Evolutionary conservation across 1,140 invertebrate genomes (phyloP), one percentile per base, ranked within the genome.

Genomic region (Eriocheir sinensis): DNA sequence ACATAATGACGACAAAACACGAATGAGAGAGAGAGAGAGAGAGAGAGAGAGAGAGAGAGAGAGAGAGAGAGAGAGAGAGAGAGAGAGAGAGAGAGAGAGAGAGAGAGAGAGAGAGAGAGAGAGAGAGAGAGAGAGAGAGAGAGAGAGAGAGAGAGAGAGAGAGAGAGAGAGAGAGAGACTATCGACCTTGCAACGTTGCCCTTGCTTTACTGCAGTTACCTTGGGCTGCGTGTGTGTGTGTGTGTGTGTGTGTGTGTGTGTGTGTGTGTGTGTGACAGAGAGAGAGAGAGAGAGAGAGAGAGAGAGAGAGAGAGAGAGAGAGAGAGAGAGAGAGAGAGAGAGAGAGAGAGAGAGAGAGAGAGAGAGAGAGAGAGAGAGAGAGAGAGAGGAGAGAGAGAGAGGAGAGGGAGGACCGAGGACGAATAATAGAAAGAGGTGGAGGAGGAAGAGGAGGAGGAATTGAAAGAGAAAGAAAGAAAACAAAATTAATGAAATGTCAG

Each of bases 51-150:
- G 60, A 1, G 60, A 79, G 1, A 79, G 60, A 1, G 1, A 34
- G 85, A 88, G 85, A 34, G 34, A 32, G 85, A 88, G 89, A 90
- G 89, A 60, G 53, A 36, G 89, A 36, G 53, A 91, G 53, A 91
- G 53, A 72, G 40, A 48, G 40, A 89, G 40, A 48, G 86, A 89
- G 85, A 40, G 85, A 89, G 86, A 72, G 89, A 91, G 89, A 91
- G 89, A 79, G 53, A 79, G 48, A 30, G 30, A 86, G 83, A 34
- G 30, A 34, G n/a, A 34, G 83, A 34, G 85, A 86, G 85, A 36
- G 85, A 36, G 32, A 36, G 85, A 86, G 85, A 83, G 60, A 79
- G 60, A 79, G 60, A 79, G 60, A 79, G 0, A 0, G 30, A 79
- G 60, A 85, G 0, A 85, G 81, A 85, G 81, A 85, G 81, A 85